Evolutionary conservation across 1,140 invertebrate species (phyloP), one percentile per base, ranked within the genome.

Genomic region (Triops longicaudatus): DNA sequence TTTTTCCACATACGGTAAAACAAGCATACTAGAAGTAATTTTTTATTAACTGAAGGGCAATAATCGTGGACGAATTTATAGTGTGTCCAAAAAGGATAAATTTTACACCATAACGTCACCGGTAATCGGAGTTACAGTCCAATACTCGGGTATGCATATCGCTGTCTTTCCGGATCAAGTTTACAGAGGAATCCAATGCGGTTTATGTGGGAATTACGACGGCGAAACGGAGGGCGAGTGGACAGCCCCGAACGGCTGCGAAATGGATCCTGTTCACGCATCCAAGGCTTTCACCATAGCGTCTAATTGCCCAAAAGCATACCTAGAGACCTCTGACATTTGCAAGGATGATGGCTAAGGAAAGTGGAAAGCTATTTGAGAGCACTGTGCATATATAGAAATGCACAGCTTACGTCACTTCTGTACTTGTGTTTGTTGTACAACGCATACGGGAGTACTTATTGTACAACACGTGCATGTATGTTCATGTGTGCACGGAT

Each of bases 131-230:
- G 17, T 77, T 6, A 28, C 73, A 10, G 37, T 77, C 12, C 76
- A 77, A 72, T 77, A 73, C 14, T 73, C 63, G n/a, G 76, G 76
- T 22, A 37, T 27, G 26, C 76, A 77, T 27, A 44, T 77, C 22
- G 72, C 76, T 6, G 76, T 77, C 1, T 77, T 77, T 31, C 76
- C 76, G 11, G 72, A 71, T 17, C 73, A 73, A 71, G 42, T 42
- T 17, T 44, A 77, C 72, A 31, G 72, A 44, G 42, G 41, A 10
- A 31, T 73, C 26, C 76, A 77, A 42, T 77, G 76, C 37, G 76
- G 76, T 27, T 42, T 77, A 26, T 77, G 76, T 26, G 76, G 76
- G 2, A 73, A 77, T 44, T 77, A 73, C 72, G 72, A 77, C 72
- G 71, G 76, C 0, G 76, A 77, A 72, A 73, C 26, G 12, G 41